Percentiles rank a stretch among this genome's conserved stretches.
Evolutionary conservation across 1,140 invertebrate species (phyloP).

Genomic region (Zaprionus nigranus): DNA sequence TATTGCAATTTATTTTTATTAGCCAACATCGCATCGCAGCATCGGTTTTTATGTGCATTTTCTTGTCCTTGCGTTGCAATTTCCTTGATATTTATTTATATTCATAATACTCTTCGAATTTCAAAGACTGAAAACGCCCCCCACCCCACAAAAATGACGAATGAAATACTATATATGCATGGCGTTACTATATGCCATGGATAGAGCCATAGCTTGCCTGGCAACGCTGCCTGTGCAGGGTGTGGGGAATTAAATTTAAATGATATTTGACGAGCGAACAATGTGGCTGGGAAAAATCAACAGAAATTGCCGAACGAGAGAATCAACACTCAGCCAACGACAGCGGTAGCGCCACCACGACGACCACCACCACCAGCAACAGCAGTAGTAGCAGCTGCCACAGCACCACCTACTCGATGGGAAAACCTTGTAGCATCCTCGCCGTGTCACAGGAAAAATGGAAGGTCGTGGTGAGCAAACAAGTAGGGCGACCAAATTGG

Average conservation of each 20-base stretch:
- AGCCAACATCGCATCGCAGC: slow-evolving; percentile 21
- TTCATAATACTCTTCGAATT: slow-evolving; percentile 4
- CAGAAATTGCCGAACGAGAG: slow-evolving; percentile 33
- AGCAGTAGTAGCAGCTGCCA: slow-evolving; percentile 7
- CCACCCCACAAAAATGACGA: not conserved
- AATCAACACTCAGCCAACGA: slow-evolving; percentile 35
- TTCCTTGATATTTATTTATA: slow-evolving; percentile 7
- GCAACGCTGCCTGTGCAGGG: slow-evolving; percentile 32
- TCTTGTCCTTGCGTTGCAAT: slow-evolving; percentile 14
- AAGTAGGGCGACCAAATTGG: not conserved
- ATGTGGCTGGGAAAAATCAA: slow-evolving; percentile 47
- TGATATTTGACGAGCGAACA: slow-evolving; percentile 63
- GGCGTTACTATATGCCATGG: not conserved
- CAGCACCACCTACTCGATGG: slow-evolving; percentile 14
- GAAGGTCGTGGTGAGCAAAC: slow-evolving; percentile 38
- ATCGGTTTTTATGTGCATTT: slow-evolving; percentile 45
- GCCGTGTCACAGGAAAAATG: slow-evolving; percentile 31
- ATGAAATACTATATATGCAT: slow-evolving; percentile 1
- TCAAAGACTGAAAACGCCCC: not conserved
- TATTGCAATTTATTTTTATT: slow-evolving; percentile 76
- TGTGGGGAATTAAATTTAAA: slow-evolving; percentile 75
- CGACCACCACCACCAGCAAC: not conserved
- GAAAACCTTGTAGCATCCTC: slow-evolving; percentile 13
- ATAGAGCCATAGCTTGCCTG: slow-evolving; percentile 1
- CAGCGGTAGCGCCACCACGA: not conserved